Percentiles rank a stretch among this genome's conserved stretches.
phyloP scores from a whole-genome alignment of 1,140 invertebrate species.

The Acromyrmex heyeri region DNA sequence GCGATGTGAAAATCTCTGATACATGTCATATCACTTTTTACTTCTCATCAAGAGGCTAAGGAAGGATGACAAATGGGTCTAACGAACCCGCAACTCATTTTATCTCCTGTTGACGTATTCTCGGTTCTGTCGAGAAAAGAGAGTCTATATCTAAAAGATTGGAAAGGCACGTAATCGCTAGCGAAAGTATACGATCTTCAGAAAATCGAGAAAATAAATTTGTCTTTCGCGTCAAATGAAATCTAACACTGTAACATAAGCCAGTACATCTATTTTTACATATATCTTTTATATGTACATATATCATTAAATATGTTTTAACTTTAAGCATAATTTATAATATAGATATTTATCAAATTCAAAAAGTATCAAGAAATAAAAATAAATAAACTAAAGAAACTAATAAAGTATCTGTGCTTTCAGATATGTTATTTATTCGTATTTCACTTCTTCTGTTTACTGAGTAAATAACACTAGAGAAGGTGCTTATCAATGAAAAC shows the following conservation, averaged over 20 bases:
- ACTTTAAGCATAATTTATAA: no score
- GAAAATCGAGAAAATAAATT: neutral
- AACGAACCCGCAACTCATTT: slow-evolving; percentile 31
- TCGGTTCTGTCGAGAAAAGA: neutral
- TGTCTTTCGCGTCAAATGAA: neutral
- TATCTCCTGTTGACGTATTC: slow-evolving; percentile 6
- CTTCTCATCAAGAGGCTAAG: slow-evolving; percentile 19
- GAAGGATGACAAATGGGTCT: slow-evolving; percentile 46
- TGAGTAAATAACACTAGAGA: neutral
- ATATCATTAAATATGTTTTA: no score
- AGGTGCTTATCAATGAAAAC: slow-evolving; percentile 5
- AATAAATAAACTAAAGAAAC: neutral
- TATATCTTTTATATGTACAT: neutral
- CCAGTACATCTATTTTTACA: neutral
- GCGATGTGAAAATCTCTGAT: slow-evolving; percentile 50
- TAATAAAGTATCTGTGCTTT: neutral
- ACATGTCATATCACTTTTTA: slow-evolving; percentile 46
- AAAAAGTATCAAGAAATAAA: neutral
- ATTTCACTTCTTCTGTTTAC: neutral
- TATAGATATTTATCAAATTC: neutral
- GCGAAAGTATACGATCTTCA: neutral
- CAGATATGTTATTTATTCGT: neutral
- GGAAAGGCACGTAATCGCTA: neutral
- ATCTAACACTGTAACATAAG: neutral
- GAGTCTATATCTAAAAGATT: neutral